A percentile compares a stretch with the other conserved stretches of the same genome.
phyloP scores from a whole-genome alignment of 2,888 invertebrate species.

The Acheta domesticus region DNA sequence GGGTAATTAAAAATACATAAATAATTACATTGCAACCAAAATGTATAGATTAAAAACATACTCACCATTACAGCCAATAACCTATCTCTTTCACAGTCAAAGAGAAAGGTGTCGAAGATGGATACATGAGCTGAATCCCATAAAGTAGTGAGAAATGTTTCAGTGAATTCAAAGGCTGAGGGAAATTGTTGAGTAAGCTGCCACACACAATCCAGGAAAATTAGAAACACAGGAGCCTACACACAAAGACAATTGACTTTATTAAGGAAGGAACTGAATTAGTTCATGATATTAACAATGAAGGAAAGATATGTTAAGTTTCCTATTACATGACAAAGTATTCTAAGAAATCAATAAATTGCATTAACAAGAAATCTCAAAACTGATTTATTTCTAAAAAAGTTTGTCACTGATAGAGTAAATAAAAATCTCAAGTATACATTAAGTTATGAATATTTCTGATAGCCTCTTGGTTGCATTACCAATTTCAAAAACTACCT shows the following conservation, averaged over 20 bases:
- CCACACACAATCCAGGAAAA: slow-evolving; percentile 92
- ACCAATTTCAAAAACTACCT: no score
- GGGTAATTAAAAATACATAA: no score
- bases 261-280: neutral
- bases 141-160: slow-evolving; percentile 84
- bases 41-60: neutral
- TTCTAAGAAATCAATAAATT: no score
- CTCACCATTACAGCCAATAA: slow-evolving; percentile 62
- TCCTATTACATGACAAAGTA: no score
- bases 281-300: neutral
- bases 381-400: no score
- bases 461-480: no score
- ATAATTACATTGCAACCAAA: no score
- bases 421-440: neutral
- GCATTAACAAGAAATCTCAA: no score
- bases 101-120: slow-evolving; percentile 88
- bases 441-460: no score
- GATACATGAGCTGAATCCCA: slow-evolving; percentile 89
- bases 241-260: slow-evolving; percentile 41
- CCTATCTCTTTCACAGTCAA: slow-evolving; percentile 79
- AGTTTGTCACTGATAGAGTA: no score
- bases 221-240: slow-evolving; percentile 80
- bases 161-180: slow-evolving; percentile 84
- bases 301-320: neutral
- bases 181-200: slow-evolving; percentile 87